A percentile compares a stretch with the other conserved stretches of the same genome.
Evolutionary conservation across 2,113 vertebrate genomes (phyloP).

Genomic region (Etia nguti): DNA sequence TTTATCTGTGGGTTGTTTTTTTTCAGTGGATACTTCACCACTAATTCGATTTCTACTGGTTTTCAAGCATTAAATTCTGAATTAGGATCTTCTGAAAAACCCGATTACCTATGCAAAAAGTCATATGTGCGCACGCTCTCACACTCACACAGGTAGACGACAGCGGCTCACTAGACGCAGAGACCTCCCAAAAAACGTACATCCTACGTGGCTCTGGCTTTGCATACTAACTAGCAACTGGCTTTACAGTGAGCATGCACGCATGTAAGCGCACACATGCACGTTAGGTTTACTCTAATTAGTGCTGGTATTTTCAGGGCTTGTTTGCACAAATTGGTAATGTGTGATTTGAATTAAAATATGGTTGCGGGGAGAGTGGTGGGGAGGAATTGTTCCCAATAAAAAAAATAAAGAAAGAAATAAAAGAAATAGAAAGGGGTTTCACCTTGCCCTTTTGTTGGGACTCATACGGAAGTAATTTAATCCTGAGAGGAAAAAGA

Average conservation of each 20-base stretch:
- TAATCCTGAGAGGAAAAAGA: conserved; percentile 42
- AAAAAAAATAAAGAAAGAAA: conserved; percentile 46
- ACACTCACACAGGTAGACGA: not conserved
- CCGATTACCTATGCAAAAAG: not conserved
- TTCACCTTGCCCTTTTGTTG: conserved; percentile 73
- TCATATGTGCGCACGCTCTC: not conserved
- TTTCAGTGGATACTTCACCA: conserved; percentile 3
- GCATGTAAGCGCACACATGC: conserved; percentile 21
- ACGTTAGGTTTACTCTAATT: conserved; percentile 67
- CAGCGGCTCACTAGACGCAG: conserved; percentile 17
- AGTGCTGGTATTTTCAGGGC: conserved; percentile 68
- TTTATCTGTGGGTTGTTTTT: conserved; percentile 12
- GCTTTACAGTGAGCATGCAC: conserved; percentile 29
- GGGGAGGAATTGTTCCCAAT: conserved; percentile 72
- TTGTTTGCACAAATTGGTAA: conserved; percentile 76
- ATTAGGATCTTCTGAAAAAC: not conserved
- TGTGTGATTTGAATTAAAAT: conserved; percentile 85
- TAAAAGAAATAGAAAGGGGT: conserved; percentile 53
- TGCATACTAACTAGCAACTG: conserved; percentile 46
- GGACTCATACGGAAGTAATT: conserved; percentile 82
- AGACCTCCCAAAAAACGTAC: conserved; percentile 54
- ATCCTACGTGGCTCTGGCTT: conserved; percentile 22
- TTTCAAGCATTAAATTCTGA: conserved; percentile 35
- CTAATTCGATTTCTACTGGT: conserved; percentile 38
- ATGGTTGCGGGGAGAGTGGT: conserved; percentile 35